These are phyloP conservation scores for Catharus minimus DNA, from an alignment of 2,113 vertebrate species.

Conservation along the genomic window DNA sequence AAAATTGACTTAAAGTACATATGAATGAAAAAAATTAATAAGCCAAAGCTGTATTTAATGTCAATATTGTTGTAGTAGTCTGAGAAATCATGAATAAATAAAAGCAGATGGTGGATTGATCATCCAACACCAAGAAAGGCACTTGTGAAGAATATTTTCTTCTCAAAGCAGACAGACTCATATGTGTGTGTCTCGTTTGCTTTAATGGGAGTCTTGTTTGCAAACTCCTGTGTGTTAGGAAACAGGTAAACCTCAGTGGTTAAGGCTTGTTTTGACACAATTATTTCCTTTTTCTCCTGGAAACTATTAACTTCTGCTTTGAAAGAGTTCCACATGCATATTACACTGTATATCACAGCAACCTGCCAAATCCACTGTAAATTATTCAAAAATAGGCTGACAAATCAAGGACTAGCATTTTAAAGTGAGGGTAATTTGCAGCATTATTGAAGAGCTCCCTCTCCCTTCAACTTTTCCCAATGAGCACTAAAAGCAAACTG, in stretches of 20 bases:
- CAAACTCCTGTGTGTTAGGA: constrained; percentile 8
- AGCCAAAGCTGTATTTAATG: constrained; percentile 48
- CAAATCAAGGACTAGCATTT: constrained; percentile 13
- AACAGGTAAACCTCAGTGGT: constrained; percentile 3
- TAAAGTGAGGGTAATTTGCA: neutral
- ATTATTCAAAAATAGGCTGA: constrained; percentile 42
- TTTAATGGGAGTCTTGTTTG: constrained; percentile 47
- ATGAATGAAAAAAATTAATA: constrained; percentile 56
- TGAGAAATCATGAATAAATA: constrained; percentile 66
- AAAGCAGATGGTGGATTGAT: constrained; percentile 61
- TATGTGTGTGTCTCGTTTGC: neutral
- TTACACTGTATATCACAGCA: constrained; percentile 27
- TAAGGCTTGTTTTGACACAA: constrained; percentile 52
- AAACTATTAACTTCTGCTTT: constrained; percentile 44
- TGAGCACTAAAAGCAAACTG: neutral
- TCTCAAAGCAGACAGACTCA: constrained; percentile 9
- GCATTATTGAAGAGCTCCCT: neutral
- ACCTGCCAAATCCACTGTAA: constrained; percentile 41
- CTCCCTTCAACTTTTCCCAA: neutral
- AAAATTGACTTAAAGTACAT: constrained; percentile 59
- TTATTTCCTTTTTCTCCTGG: constrained; percentile 31
- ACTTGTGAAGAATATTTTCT: constrained; percentile 37
- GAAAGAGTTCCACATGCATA: constrained; percentile 29
- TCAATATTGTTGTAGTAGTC: constrained; percentile 52
- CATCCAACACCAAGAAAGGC: constrained; percentile 37